Evolutionary conservation across 2,113 vertebrate genomes (phyloP).

Genomic region (Chloebia gouldiae): DNA sequence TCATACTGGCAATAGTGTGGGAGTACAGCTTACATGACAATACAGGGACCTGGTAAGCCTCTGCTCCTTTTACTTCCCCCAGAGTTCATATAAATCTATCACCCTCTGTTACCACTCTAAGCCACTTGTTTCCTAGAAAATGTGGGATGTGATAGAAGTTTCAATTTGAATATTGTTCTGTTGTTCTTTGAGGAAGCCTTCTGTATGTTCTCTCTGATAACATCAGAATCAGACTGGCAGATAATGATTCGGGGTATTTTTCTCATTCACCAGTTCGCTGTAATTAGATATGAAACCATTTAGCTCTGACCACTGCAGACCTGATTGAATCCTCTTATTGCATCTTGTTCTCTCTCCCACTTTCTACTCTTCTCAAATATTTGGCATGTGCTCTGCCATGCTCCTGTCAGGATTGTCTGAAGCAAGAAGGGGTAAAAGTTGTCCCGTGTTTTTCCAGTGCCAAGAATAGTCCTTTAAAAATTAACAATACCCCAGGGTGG

Average conservation of each 20-base stretch:
- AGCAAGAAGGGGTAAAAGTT: neutral
- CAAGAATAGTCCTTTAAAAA: neutral
- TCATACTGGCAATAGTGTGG: neutral
- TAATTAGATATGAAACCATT: neutral
- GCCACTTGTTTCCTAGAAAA: constrained; percentile 11
- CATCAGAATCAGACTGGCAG: neutral
- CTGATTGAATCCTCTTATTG: neutral
- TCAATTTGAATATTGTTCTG: neutral
- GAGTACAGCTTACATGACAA: neutral
- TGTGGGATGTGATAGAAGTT: neutral
- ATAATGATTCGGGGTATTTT: neutral
- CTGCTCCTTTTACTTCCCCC: neutral
- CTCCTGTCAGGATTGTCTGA: neutral
- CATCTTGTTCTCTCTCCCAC: neutral
- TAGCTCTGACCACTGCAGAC: neutral
- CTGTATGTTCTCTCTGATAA: neutral
- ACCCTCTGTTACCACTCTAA: neutral
- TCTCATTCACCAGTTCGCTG: neutral
- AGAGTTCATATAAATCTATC: neutral
- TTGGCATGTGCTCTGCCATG: neutral
- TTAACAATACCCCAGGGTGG: neutral
- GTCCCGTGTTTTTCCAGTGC: neutral
- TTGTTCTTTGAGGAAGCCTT: neutral
- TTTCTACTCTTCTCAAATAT: neutral
- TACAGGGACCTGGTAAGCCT: neutral